phyloP scores from a whole-genome alignment of 2,888 invertebrate species.

The Andrena bucephala region DNA sequence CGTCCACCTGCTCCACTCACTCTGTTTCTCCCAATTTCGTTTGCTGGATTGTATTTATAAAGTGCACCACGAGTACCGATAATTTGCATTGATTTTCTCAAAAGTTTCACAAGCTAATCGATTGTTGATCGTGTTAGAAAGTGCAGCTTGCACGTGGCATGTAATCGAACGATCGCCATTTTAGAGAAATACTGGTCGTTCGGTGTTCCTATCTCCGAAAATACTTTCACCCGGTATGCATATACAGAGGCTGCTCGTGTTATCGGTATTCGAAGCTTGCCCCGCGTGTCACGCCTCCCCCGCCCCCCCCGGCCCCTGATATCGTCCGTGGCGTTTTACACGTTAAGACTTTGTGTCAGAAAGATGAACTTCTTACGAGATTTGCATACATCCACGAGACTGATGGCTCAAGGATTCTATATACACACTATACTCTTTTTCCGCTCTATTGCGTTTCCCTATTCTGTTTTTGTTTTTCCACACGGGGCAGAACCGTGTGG shows the following conservation, averaged over 20 bases:
- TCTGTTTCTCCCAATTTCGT: too few species aligned
- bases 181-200: slow-evolving; percentile 29
- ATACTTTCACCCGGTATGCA: slow-evolving; percentile 37
- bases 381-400: slow-evolving; percentile 69
- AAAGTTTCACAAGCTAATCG: neutral
- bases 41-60: neutral
- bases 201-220: neutral
- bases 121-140: slow-evolving; percentile 24
- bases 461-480: slow-evolving; percentile 57
- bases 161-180: slow-evolving; percentile 26
- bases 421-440: slow-evolving; percentile 48
- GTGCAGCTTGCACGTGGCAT: slow-evolving; percentile 49
- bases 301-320: neutral
- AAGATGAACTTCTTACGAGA: slow-evolving; percentile 76
- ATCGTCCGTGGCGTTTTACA: slow-evolving; percentile 47
- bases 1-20: too few species aligned
- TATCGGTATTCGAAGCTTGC: slow-evolving; percentile 25
- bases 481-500: slow-evolving; percentile 72
- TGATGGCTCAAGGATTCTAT: slow-evolving; percentile 57
- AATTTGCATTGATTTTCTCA: neutral
- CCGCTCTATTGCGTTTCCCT: slow-evolving; percentile 23
- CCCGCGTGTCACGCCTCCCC: neutral
- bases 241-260: neutral
- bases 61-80: slow-evolving; percentile 32
- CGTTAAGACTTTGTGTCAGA: slow-evolving; percentile 47